Evolutionary conservation across 2,888 invertebrate genomes (phyloP).

Genomic region (Danaus chrysippus): DNA sequence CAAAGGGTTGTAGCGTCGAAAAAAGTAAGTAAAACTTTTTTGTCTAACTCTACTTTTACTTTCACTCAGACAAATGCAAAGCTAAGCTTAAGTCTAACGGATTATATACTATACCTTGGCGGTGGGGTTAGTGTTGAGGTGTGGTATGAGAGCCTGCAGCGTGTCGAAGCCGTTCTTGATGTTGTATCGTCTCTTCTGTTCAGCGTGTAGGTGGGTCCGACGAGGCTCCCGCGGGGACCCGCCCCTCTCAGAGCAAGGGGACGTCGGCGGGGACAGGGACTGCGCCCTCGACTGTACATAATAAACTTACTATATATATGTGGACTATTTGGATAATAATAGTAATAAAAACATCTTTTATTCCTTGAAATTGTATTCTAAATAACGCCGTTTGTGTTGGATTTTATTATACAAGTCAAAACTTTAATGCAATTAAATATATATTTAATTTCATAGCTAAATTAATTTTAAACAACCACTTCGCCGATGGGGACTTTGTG

Average conservation of each 20-base stretch:
- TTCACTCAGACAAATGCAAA: not conserved
- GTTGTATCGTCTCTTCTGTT: slow-evolving; percentile 96
- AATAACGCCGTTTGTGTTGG: no score
- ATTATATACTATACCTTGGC: no score
- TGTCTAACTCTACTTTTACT: not conserved
- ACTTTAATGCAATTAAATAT: no score
- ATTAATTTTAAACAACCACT: no score
- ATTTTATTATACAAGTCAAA: no score
- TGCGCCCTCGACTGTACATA: slow-evolving; percentile 21
- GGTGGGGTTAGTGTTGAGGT: slow-evolving; percentile 92
- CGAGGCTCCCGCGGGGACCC: slow-evolving; percentile 79
- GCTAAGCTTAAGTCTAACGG: not conserved
- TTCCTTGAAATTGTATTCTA: no score
- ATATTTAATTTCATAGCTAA: no score
- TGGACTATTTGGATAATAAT: no score
- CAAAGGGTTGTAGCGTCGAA: no score
- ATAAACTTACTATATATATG: no score
- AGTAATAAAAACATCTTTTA: no score
- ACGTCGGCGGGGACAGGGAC: slow-evolving; percentile 47
- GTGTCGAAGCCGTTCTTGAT: slow-evolving; percentile 98
- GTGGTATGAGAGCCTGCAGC: slow-evolving; percentile 94
- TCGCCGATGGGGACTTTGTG: no score
- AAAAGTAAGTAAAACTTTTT: not conserved
- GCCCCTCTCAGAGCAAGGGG: slow-evolving; percentile 57
- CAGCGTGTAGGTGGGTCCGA: slow-evolving; percentile 95